Conservation (phyloP, 2,888 invertebrate genomes). For the Agelastica alni region DNA sequence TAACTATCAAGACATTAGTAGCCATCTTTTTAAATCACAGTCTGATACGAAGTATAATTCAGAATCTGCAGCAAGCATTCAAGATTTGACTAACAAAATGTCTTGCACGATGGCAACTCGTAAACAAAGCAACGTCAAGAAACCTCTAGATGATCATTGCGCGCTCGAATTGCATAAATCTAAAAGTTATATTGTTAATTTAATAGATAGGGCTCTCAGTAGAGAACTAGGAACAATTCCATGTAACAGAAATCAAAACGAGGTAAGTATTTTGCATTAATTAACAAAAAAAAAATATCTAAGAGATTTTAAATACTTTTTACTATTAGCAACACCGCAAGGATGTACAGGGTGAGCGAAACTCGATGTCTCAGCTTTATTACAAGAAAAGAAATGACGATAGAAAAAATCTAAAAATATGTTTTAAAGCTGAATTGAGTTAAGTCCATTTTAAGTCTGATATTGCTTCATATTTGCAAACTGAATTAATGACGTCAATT, state of each 20-base stretch:
- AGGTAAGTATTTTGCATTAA: too few relatives aligned
- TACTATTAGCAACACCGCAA: too few relatives aligned
- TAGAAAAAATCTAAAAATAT: too few relatives aligned
- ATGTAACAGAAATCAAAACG: constrained; percentile 33
- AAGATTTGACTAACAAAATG: constrained; percentile 16
- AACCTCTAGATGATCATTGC: constrained; percentile 44
- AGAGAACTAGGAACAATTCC: constrained; percentile 54
- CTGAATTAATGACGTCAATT: too few relatives aligned
- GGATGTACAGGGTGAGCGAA: too few relatives aligned
- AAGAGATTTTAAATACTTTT: too few relatives aligned
- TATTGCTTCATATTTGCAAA: too few relatives aligned
- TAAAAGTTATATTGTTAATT: constrained; percentile 57
- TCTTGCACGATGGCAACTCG: constrained; percentile 2
- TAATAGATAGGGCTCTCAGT: constrained; percentile 58
- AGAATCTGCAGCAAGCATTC: constrained; percentile 20
- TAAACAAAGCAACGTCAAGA: not conserved
- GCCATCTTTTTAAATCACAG: constrained; percentile 22
- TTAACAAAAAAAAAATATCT: too few relatives aligned
- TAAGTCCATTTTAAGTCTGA: too few relatives aligned
- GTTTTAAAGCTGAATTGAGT: too few relatives aligned
- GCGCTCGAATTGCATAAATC: constrained; percentile 56
- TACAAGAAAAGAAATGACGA: too few relatives aligned
- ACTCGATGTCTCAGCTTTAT: too few relatives aligned
- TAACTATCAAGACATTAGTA: constrained; percentile 32
- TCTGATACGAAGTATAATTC: constrained; percentile 11